Evolutionary conservation across 2,113 vertebrate species (phyloP), one percentile per base, ranked within the genome.

Genomic region (Gopherus flavomarginatus): DNA sequence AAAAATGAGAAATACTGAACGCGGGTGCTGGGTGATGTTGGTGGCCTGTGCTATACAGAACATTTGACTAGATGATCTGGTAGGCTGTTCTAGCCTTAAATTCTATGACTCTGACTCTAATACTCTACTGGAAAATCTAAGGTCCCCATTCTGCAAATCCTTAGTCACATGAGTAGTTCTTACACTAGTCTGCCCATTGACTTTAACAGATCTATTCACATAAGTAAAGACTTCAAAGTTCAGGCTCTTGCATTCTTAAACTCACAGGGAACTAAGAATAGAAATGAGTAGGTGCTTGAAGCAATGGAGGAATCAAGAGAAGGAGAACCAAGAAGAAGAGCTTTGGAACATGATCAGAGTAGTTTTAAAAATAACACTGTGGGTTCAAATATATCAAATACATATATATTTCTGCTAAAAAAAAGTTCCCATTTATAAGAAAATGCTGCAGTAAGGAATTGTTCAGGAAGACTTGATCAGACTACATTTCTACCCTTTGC

Each of bases 341-440:
- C 29, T 93, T 90, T 81, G 49, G 81, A 87, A 96, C 94, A 65
- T 77, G 91, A 88, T 26, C 49, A 69, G 62, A 85, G 77, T 62
- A 79, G 35, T 81, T 96, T 84, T 89, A 29, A 89, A 92, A 93
- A 88, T 88, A 72, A 96, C 86, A 53, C 38, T 92, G n/a, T 89
- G 83, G 69, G 52, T 81, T 85, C 90, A 90, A 91, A 42, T 83
- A 57, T 53, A 95, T 94, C 62, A 53, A 53, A 52, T 59, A 94
- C 44, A 78, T 4, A 53, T 49, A 44, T 86, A 72, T 56, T 12
- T 83, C 38, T 29, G 75, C 57, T 81, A 53, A 78, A 95, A 96
- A 93, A 38, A 38, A 90, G 79, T 79, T 65, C 93, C 57, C 81
- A 0, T 57, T 95, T 91, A 8, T 75, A 91, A 91, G 56, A 86